Base-by-base conservation (phyloP, 2,797 vertebrate species). In the Chaunax sp. region DNA sequence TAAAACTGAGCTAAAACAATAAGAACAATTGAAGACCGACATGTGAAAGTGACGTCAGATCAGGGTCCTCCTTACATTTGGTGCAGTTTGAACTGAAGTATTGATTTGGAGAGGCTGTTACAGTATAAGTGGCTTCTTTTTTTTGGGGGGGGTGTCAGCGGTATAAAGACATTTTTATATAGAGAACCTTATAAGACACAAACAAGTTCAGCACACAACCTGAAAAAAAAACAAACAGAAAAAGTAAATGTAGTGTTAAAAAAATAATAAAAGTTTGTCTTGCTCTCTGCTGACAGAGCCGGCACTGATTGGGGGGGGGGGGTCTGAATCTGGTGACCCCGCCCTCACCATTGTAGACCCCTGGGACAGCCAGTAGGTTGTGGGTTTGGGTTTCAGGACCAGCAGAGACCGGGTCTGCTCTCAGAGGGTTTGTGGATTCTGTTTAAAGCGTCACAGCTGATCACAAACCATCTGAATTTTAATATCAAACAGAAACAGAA, bases 171-270 rank as follows among this genome's bases (percentile, higher is more conserved):
- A 56, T 71, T 81, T 78, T 77, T 53, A 78, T 77, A 82, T 64
- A 15, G 57, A 83, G 75, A 84, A 83, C 77, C 81, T 80, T 67
- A 82, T 61, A 78, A 87, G 82, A 89, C 86, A 85, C 80, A 86
- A 82, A 88, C 61, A 59, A 75, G 68, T 81, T 85, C 77, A 81
- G 83, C 82, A 88, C 86, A 86, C 80, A 80, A 87, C 70, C 81
- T 74, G 80, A 65, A 84, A 87, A 84, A 75, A 73, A 74, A 60
- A 64, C 28, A 67, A n/a, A 55, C 37, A 75, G 55, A 53, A 4
- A 67, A 77, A 76, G 54, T 35, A 87, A 76, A 81, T 84, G 86
- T 90, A 90, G 90, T 90, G 90, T 91, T 86, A 75, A 62, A 77
- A 75, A 51, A 64, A n/a, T n/a, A 67, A 55, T 18, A 55, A 54